Conservation (phyloP, 2,888 invertebrate species). For the Lycaena phlaeas region DNA sequence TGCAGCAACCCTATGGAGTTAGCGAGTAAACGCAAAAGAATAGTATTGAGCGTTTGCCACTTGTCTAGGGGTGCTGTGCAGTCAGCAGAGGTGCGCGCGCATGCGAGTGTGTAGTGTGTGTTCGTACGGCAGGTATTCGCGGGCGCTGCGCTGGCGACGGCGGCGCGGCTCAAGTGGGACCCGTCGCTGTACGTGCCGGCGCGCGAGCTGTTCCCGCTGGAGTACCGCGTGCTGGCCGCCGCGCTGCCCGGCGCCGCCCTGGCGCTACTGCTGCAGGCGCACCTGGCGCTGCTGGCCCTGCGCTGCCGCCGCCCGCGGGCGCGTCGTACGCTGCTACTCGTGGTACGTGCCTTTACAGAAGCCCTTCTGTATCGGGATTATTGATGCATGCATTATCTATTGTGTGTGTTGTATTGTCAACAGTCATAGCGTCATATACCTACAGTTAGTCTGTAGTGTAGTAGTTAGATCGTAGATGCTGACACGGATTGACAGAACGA, state of each 20-base stretch:
- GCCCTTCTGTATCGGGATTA: too few species aligned
- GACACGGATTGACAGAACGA: too few species aligned
- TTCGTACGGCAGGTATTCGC: constrained; percentile 25
- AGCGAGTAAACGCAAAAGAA: too few species aligned
- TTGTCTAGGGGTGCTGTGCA: too few species aligned
- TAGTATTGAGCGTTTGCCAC: too few species aligned
- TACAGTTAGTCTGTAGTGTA: too few species aligned
- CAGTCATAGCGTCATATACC: too few species aligned
- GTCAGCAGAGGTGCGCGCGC: too few species aligned
- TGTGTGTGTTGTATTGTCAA: too few species aligned
- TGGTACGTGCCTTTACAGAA: constrained; percentile 10
- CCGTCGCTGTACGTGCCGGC: constrained; percentile 38
- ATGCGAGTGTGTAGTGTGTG: neutral
- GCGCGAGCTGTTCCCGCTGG: constrained; percentile 25
- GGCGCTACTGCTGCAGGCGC: constrained; percentile 19
- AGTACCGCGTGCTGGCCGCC: constrained; percentile 30
- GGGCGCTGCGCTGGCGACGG: constrained; percentile 43
- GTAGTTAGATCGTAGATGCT: too few species aligned
- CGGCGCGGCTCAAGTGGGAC: constrained; percentile 57
- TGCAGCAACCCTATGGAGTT: too few species aligned
- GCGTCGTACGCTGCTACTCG: constrained; percentile 16
- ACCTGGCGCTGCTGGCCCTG: constrained; percentile 19
- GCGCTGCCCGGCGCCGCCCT: constrained; percentile 15
- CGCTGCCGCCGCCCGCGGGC: constrained; percentile 16
- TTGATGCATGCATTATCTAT: too few species aligned